phyloP scores from a whole-genome alignment of 2,888 invertebrate genomes.

The Cheilosia soror region DNA sequence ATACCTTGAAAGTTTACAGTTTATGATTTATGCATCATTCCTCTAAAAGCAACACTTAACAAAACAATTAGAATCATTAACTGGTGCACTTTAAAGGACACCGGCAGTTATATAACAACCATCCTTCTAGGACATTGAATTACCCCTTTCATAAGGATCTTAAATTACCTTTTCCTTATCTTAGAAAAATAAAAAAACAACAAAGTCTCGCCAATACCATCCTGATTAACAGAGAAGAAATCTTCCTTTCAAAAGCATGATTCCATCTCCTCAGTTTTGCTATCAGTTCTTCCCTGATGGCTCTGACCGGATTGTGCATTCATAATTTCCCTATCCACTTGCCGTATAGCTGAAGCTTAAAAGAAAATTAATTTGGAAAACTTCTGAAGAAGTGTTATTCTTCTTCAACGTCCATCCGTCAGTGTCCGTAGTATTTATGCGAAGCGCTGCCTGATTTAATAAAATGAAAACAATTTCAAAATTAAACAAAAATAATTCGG shows the following conservation, averaged over 20 bases:
- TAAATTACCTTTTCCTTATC: constrained; percentile 41
- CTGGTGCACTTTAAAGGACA: constrained; percentile 46
- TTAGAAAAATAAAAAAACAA: constrained; percentile 24
- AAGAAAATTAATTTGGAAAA: constrained; percentile 72
- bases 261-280: constrained; percentile 12
- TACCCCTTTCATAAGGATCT: constrained; percentile 53
- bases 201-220: constrained; percentile 40
- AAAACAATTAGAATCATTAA: constrained; percentile 69
- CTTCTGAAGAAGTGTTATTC: constrained; percentile 71
- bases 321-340: constrained; percentile 51
- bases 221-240: constrained; percentile 52
- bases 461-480: constrained; percentile 74
- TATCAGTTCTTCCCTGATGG: constrained; percentile 35
- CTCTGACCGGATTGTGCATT: constrained; percentile 67
- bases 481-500: constrained; percentile 75
- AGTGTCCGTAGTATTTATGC: neutral
- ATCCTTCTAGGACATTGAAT: constrained; percentile 29
- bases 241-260: constrained; percentile 5
- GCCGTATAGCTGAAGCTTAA: constrained; percentile 48
- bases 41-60: constrained; percentile 65
- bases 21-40: constrained; percentile 55
- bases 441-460: constrained; percentile 65
- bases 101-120: constrained; percentile 16
- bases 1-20: no score
- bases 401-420: constrained; percentile 47